phyloP scores from a whole-genome alignment of 2,888 invertebrate species.

The Machimus atricapillus region DNA sequence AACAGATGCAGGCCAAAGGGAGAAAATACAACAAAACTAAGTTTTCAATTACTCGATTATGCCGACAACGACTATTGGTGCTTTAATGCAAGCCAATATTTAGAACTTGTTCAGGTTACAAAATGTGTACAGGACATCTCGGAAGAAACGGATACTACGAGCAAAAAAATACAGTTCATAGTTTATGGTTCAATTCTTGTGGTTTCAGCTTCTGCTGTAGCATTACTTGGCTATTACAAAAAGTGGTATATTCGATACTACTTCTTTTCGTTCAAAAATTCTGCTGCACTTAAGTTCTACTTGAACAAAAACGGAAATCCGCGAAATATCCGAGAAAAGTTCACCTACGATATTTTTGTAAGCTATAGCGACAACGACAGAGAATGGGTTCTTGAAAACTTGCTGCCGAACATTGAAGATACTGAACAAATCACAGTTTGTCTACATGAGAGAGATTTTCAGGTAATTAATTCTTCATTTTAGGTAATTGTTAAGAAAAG shows the following conservation, averaged over 20 bases:
- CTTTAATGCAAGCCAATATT: conserved; percentile 56
- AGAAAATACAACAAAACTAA: conserved; percentile 38
- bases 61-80: conserved; percentile 58
- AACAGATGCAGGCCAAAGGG: conserved; percentile 30
- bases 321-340: neutral
- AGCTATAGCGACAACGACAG: conserved; percentile 73
- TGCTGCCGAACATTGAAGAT: conserved; percentile 70
- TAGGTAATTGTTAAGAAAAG: neutral
- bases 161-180: neutral
- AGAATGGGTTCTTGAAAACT: conserved; percentile 69
- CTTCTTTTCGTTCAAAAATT: conserved; percentile 67
- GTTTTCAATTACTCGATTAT: conserved; percentile 59
- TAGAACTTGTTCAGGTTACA: conserved; percentile 41
- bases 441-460: conserved; percentile 75
- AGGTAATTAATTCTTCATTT: conserved; percentile 61
- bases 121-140: neutral
- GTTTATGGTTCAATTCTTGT: conserved; percentile 48
- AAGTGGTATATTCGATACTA: conserved; percentile 68
- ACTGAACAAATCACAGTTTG: conserved; percentile 69
- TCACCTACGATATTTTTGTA: conserved; percentile 72
- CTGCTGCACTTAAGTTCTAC: conserved; percentile 66
- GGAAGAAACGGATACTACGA: neutral
- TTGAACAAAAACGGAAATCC: conserved; percentile 59
- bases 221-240: conserved; percentile 62
- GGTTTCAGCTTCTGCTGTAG: conserved; percentile 45